A percentile compares a stretch with the other conserved stretches of the same genome.
Evolutionary conservation across 2,888 invertebrate species (phyloP).

Genomic region (Rhorus exstirpatorius): DNA sequence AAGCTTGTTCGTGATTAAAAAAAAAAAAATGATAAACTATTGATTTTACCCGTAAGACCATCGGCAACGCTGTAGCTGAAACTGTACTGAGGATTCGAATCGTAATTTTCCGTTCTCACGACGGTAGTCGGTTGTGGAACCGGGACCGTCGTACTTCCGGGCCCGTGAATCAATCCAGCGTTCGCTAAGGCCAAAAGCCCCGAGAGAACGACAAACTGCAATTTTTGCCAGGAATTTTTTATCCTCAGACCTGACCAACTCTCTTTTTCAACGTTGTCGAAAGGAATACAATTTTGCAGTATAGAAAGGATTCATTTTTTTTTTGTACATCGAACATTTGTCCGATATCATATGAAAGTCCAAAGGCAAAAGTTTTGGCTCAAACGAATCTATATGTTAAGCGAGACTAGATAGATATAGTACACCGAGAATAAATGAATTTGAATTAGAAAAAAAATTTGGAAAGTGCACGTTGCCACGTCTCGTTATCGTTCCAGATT

Average conservation of each 20-base stretch:
- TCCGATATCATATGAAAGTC: background rate
- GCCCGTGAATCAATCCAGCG: slow-evolving; percentile 77
- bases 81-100: slow-evolving; percentile 82
- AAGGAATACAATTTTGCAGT: background rate
- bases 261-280: background rate
- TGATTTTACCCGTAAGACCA: slow-evolving; percentile 79
- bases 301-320: background rate
- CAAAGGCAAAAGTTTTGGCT: background rate
- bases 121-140: slow-evolving; percentile 77
- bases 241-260: background rate
- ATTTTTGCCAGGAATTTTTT: slow-evolving; percentile 15
- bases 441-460: background rate
- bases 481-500: too few relatives aligned
- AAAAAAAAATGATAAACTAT: background rate
- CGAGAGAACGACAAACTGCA: slow-evolving; percentile 76
- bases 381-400: background rate
- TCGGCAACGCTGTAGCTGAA: slow-evolving; percentile 83
- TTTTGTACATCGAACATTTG: background rate
- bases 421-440: background rate
- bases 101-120: slow-evolving; percentile 77
- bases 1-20: too few relatives aligned
- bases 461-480: too few relatives aligned
- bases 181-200: slow-evolving; percentile 76
- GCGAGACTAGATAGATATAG: background rate
- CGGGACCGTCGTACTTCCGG: slow-evolving; percentile 76